Evolutionary conservation across 2,797 vertebrate species (phyloP).

Genomic region (Sylvilagus floridanus): DNA sequence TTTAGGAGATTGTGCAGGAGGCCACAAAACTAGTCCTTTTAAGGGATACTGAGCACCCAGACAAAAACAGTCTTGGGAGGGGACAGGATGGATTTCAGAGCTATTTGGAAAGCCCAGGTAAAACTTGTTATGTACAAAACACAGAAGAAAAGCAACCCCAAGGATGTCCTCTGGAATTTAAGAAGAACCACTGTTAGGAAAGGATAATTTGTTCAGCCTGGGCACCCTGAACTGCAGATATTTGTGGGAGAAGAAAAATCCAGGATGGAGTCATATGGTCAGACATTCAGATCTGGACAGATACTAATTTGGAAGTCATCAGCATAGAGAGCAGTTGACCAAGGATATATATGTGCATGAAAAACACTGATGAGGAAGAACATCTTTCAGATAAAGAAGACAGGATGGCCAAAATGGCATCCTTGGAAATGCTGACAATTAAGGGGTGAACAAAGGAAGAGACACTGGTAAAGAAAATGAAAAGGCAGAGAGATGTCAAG

Average conservation of each 20-base stretch:
- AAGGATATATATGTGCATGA: neutral
- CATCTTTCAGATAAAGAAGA: neutral
- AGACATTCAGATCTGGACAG: neutral
- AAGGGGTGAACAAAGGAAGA: neutral
- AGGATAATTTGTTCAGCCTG: neutral
- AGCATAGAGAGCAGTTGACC: neutral
- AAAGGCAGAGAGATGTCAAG: neutral
- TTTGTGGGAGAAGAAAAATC: neutral
- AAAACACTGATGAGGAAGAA: neutral
- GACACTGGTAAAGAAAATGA: neutral
- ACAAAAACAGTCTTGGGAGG: neutral
- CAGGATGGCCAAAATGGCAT: neutral
- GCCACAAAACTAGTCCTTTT: neutral
- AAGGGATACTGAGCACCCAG: neutral
- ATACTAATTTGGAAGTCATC: neutral
- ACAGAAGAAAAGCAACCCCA: conserved; percentile 4
- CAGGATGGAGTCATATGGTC: neutral
- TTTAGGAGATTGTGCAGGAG: neutral
- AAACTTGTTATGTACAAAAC: neutral
- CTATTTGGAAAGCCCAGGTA: neutral
- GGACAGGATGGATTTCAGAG: neutral
- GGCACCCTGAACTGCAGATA: neutral
- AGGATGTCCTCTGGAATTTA: neutral
- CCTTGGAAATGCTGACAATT: neutral
- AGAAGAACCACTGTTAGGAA: neutral